phyloP scores from a whole-genome alignment of 1,140 invertebrate genomes.

The Pissodes strobi region DNA sequence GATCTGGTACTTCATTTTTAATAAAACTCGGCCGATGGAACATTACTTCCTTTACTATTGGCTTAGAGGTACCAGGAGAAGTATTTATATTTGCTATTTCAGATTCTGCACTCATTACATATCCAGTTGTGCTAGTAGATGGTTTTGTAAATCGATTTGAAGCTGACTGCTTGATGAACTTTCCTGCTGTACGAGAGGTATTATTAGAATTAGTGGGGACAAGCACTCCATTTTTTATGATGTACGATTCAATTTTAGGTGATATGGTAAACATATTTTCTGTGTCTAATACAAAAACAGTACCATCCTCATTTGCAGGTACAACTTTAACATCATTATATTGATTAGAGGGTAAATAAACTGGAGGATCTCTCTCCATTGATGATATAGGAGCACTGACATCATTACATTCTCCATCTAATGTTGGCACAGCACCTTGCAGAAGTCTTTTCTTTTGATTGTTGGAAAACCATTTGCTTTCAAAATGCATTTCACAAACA shows the following conservation, averaged over 20 bases:
- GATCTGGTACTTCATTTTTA: slow-evolving; percentile 7
- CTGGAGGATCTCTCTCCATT: neutral
- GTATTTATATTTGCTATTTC: slow-evolving; percentile 29
- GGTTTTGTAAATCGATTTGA: slow-evolving; percentile 12
- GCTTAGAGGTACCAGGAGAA: slow-evolving; percentile 2
- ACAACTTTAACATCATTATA: slow-evolving; percentile 49
- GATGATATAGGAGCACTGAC: neutral
- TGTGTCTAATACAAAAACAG: slow-evolving; percentile 51
- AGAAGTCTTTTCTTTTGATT: slow-evolving; percentile 52
- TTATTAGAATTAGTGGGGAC: slow-evolving; percentile 36
- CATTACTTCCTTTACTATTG: neutral
- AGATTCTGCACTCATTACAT: slow-evolving; percentile 17
- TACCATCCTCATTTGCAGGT: slow-evolving; percentile 51
- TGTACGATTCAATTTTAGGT: slow-evolving; percentile 44
- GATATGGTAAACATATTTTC: slow-evolving; percentile 37
- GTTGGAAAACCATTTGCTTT: slow-evolving; percentile 62
- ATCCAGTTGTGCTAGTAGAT: slow-evolving; percentile 17
- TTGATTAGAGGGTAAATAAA: slow-evolving; percentile 36
- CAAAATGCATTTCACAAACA: slow-evolving; percentile 64
- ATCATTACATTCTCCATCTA: slow-evolving; percentile 45
- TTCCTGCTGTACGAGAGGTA: slow-evolving; percentile 1
- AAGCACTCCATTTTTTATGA: slow-evolving; percentile 45
- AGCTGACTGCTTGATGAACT: slow-evolving; percentile 20
- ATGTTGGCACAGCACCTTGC: slow-evolving; percentile 50
- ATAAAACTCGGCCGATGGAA: neutral